phyloP scores from a whole-genome alignment of 1,140 invertebrate species.

The Asobara japonica region DNA sequence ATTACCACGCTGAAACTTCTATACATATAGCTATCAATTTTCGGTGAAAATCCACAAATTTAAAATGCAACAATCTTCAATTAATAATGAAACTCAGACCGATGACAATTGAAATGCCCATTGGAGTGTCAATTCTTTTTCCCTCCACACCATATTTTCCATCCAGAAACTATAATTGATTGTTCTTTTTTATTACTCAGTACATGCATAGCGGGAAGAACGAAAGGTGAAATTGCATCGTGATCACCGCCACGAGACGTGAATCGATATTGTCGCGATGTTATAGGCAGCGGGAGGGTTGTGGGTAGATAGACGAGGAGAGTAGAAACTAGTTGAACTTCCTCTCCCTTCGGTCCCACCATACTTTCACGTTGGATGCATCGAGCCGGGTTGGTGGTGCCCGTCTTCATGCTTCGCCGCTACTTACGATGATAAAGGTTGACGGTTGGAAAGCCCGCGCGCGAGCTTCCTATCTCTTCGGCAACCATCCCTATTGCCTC shows the following conservation, averaged over 20 bases:
- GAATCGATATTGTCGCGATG: slow-evolving; percentile 22
- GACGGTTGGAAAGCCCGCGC: neutral
- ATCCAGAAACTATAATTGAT: neutral
- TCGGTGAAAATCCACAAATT: too few species aligned
- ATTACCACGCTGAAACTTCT: too few species aligned
- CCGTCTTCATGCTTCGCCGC: slow-evolving; percentile 30
- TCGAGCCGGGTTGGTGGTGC: neutral
- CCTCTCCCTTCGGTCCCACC: neutral
- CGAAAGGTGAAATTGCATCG: neutral
- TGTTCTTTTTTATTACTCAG: too few species aligned
- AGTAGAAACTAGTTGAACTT: neutral
- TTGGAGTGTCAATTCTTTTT: too few species aligned
- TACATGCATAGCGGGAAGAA: neutral
- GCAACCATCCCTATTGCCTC: neutral
- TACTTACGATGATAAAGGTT: slow-evolving; percentile 35
- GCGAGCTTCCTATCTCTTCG: neutral
- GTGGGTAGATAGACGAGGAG: neutral
- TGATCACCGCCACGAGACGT: neutral
- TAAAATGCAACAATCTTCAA: too few species aligned
- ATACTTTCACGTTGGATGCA: slow-evolving; percentile 12
- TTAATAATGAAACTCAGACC: too few species aligned
- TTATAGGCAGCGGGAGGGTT: too few species aligned
- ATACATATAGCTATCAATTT: too few species aligned
- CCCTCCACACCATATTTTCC: too few species aligned
- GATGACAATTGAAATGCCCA: too few species aligned